A percentile compares a stretch with the other conserved stretches of the same genome.
phyloP scores from a whole-genome alignment of 1,140 invertebrate genomes.

The Bombus turneri region DNA sequence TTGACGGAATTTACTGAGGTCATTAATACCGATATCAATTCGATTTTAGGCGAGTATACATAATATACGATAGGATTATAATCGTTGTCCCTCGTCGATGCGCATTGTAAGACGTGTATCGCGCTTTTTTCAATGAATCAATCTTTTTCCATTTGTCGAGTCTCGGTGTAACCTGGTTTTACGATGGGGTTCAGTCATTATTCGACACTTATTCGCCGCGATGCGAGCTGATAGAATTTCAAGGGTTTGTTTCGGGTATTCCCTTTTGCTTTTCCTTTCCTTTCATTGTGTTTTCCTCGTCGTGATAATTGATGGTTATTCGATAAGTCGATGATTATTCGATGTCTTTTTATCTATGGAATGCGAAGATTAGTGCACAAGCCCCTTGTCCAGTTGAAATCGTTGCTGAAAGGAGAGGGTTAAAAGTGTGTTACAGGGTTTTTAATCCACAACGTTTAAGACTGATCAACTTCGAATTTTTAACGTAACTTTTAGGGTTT shows the following conservation, averaged over 20 bases:
- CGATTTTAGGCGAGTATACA: slow-evolving; percentile 81
- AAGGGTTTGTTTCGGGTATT: background rate
- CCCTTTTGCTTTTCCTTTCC: background rate
- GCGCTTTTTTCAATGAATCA: slow-evolving; percentile 80
- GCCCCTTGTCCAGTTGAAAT: slow-evolving; percentile 13
- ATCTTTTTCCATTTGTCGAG: slow-evolving; percentile 77
- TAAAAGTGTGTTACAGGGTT: background rate
- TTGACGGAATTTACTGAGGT: slow-evolving; percentile 77
- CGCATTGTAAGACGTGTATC: slow-evolving; percentile 78
- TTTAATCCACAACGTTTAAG: background rate
- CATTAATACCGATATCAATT: slow-evolving; percentile 79
- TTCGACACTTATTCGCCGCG: slow-evolving; percentile 29
- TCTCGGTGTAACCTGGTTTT: slow-evolving; percentile 29
- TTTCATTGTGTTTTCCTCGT: background rate
- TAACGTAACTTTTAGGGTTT: background rate
- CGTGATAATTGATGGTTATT: background rate
- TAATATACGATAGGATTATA: slow-evolving; percentile 77
- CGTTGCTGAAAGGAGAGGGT: background rate
- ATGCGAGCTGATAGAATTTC: slow-evolving; percentile 28
- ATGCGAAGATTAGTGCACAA: background rate
- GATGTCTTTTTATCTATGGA: background rate
- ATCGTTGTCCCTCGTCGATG: slow-evolving; percentile 79
- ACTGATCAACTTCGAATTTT: slow-evolving; percentile 13
- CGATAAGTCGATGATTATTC: background rate
- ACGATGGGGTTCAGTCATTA: background rate